Percentiles rank a stretch among this genome's conserved stretches.
phyloP scores from a whole-genome alignment of 2,113 vertebrate genomes.

The Xiphophorus maculatus region DNA sequence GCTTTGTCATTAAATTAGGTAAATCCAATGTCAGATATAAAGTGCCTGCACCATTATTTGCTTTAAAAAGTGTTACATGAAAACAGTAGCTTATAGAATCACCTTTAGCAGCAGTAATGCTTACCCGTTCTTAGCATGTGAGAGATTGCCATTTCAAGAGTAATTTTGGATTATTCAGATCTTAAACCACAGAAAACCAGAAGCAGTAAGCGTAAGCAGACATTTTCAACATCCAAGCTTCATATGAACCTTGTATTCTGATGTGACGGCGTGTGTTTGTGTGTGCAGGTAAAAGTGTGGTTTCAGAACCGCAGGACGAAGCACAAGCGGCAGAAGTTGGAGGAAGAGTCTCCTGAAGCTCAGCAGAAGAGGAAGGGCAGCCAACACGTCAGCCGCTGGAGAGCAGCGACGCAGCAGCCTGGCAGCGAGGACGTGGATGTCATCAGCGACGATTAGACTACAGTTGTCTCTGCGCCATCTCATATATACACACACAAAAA shows the following conservation, averaged over 20 bases:
- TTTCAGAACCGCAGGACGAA: constrained; percentile 86
- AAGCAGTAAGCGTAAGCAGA: no score
- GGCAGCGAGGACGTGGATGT: constrained; percentile 78
- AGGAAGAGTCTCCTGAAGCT: constrained; percentile 81
- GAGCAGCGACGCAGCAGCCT: constrained; percentile 78
- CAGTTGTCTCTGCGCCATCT: background rate
- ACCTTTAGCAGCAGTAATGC: no score
- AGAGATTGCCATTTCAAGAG: no score
- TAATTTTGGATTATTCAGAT: background rate
- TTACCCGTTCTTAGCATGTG: no score
- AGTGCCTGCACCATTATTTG: no score
- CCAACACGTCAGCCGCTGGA: constrained; percentile 82
- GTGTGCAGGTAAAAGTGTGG: constrained; percentile 83
- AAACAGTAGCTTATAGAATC: no score
- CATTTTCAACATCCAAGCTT: background rate
- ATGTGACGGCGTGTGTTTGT: background rate
- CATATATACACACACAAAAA: background rate
- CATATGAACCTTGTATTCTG: background rate
- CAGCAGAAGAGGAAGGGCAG: constrained; percentile 83
- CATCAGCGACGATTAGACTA: constrained; percentile 79
- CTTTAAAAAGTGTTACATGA: no score
- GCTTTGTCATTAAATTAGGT: no score
- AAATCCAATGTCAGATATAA: no score
- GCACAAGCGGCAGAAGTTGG: constrained; percentile 85
- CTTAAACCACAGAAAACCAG: background rate